These are phyloP conservation scores for Smittia sp. DNA, from an alignment of 2,888 invertebrate genomes.

Conservation along the genomic window DNA sequence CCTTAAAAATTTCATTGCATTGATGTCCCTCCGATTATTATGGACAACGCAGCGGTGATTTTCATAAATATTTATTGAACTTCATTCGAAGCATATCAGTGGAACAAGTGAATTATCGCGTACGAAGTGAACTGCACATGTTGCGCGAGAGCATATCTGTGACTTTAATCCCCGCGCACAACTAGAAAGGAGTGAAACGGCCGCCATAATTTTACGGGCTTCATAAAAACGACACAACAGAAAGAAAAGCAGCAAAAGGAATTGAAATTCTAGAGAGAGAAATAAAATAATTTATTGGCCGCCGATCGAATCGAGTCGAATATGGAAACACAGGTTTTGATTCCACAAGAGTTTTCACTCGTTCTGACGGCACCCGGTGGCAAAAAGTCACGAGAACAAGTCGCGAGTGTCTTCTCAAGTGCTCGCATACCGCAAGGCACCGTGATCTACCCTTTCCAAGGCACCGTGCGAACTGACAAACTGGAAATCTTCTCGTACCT, in stretches of 20 bases:
- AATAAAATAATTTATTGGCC: background rate
- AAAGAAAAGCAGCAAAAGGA: background rate
- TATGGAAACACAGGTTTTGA: conserved; percentile 92
- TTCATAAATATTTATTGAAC: conserved; percentile 17
- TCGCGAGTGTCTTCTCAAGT: conserved; percentile 83
- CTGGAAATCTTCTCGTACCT: conserved; percentile 80
- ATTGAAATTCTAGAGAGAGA: conserved; percentile 39
- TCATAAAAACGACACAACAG: background rate
- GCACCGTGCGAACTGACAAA: conserved; percentile 85
- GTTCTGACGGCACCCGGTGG: conserved; percentile 60
- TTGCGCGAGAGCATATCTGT: background rate
- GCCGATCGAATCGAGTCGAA: background rate
- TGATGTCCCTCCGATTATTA: background rate
- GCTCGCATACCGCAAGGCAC: conserved; percentile 77
- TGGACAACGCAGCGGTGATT: background rate
- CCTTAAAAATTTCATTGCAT: conserved; percentile 22
- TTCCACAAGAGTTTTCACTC: conserved; percentile 88
- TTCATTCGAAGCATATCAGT: background rate
- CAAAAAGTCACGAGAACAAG: conserved; percentile 54
- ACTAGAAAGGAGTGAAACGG: background rate
- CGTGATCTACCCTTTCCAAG: conserved; percentile 86
- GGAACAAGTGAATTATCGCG: conserved; percentile 18
- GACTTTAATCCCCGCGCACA: conserved; percentile 6
- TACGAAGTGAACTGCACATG: background rate
- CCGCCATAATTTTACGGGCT: background rate